Base-by-base conservation (phyloP, 2,888 invertebrate species). In the Pseudococcus viburni region DNA sequence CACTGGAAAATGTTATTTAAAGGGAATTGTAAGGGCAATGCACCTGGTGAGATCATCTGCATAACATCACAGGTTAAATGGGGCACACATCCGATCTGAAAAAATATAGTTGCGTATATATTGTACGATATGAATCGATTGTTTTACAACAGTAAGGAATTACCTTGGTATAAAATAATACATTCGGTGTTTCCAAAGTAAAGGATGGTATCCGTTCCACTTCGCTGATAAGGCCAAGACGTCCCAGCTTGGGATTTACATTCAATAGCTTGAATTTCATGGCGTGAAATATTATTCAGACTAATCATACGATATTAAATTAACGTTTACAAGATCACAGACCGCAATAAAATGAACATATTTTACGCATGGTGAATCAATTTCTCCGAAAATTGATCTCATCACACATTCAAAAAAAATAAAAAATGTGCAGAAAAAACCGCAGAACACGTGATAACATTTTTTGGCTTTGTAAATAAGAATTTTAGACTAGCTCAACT, bases 11-110 rank as follows among this genome's bases (percentile, higher is more conserved):
- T 94, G 89, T 94, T 94, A 17, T 94, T 94, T 46, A 98, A 91
- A 0, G 96, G 95, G 89, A 96, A 93, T 91, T 96, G 95, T 26
- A 97, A 91, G 0, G 96, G 91, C 89, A 94, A 94, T 0, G 94
- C 93, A 11, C 93, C 93, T 2, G 77, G 33, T 0, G 89, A 64
- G 1, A 89, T 84, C 91, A 94, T 93, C 90, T 94, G 92, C 86
- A 96, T 93, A 0, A 96, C 95, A 92, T 96, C 96, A 89, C 94
- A 94, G 0, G 95, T 96, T 33, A 98, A 92, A 92, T 97, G 95
- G 0, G 97, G 96, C 84, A 97, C 94, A 91, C 95, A 95, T 83
- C 96, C 98, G 90, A 95, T 94, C 95, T 96, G 91, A 42, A 42
- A 42, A 42, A 42, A 42, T 42, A 9, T 5, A 42, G n/a, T 39